A percentile compares a stretch with the other conserved stretches of the same genome.
Evolutionary conservation across 2,113 vertebrate genomes (phyloP).

Genomic region (Collichthys lucidus): DNA sequence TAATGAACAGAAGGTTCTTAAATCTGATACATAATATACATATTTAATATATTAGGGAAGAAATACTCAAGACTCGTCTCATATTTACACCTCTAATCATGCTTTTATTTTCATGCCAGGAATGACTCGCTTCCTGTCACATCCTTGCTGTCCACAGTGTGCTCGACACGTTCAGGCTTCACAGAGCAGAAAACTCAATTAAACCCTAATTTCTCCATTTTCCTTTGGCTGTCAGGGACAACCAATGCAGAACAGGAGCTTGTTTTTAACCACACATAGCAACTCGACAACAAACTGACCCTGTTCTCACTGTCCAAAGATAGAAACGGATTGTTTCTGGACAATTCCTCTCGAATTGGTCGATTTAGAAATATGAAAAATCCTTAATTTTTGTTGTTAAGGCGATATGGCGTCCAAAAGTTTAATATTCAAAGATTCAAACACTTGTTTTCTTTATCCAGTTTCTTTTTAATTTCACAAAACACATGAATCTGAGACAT

Average conservation of each 20-base stretch:
- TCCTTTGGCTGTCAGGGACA: background rate
- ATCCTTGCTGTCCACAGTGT: no score
- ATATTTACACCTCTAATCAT: background rate
- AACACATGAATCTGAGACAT: conserved; percentile 81
- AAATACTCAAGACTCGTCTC: no score
- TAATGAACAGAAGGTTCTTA: no score
- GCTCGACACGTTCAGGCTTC: background rate
- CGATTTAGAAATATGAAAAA: background rate
- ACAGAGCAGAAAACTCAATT: background rate
- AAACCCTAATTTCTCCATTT: background rate
- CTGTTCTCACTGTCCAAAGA: background rate
- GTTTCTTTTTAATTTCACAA: conserved; percentile 84
- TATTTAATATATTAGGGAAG: background rate
- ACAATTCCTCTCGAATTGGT: background rate
- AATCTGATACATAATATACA: background rate
- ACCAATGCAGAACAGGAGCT: background rate
- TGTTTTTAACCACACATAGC: background rate
- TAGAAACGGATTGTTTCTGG: background rate
- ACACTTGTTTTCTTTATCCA: conserved; percentile 53
- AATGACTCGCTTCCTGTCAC: background rate
- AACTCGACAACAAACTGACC: background rate
- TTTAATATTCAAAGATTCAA: background rate
- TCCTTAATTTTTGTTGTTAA: background rate
- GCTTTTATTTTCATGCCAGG: conserved; percentile 9
- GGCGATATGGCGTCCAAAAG: no score